These are phyloP conservation scores for Conus ventricosus DNA, from an alignment of 1,140 invertebrate genomes.

Conservation along the genomic window DNA sequence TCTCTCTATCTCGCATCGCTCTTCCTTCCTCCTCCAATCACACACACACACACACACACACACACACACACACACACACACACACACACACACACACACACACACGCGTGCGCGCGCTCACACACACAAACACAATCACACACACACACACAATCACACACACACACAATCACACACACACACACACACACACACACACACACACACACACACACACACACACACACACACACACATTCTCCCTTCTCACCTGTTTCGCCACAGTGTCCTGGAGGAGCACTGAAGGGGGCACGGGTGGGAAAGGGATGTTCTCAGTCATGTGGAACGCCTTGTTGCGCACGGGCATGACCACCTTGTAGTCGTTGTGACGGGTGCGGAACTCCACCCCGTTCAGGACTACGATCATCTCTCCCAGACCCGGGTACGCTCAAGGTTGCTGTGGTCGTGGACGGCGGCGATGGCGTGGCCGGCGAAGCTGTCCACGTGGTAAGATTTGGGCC, in stretches of 20 bases:
- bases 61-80: too few species aligned
- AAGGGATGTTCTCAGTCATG: conserved; percentile 55
- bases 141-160: too few species aligned
- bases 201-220: too few species aligned
- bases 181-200: too few species aligned
- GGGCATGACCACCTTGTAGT: conserved; percentile 63
- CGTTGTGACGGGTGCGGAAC: conserved; percentile 67
- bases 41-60: too few species aligned
- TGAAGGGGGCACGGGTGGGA: conserved; percentile 57
- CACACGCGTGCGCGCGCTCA: too few species aligned
- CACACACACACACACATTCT: too few species aligned
- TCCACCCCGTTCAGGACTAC: conserved; percentile 64
- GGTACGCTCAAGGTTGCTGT: conserved; percentile 58
- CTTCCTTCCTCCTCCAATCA: too few species aligned
- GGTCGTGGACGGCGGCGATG: conserved; percentile 52
- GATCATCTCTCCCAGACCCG: conserved; percentile 61
- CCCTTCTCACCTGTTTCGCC: background rate
- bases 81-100: too few species aligned
- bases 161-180: too few species aligned
- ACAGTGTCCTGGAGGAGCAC: conserved; percentile 49
- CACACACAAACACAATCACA: too few species aligned
- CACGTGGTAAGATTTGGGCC: conserved; percentile 41
- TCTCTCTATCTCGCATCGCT: too few species aligned
- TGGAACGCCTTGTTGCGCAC: conserved; percentile 46
- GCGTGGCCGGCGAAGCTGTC: conserved; percentile 24